phyloP scores from a whole-genome alignment of 2,797 vertebrate genomes.

The Rhabdophis nuchalis region DNA sequence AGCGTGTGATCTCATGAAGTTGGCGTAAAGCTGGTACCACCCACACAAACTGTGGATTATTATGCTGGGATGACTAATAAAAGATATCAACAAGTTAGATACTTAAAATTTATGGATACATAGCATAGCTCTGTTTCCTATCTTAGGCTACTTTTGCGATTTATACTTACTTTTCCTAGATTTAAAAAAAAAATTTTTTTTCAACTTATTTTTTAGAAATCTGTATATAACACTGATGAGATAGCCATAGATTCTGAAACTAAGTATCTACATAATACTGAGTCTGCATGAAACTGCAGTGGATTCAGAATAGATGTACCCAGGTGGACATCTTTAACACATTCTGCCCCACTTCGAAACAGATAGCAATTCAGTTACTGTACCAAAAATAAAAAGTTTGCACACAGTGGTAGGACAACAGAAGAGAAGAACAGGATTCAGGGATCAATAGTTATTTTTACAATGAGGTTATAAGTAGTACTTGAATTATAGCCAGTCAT shows the following conservation, averaged over 20 bases:
- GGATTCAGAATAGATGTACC: neutral
- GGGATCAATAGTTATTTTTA: neutral
- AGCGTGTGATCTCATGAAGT: conserved; percentile 97
- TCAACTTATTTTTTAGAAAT: neutral
- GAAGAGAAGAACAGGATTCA: neutral
- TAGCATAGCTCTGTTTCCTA: neutral
- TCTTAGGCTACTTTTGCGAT: neutral
- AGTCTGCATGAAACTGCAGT: neutral
- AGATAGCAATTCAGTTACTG: neutral
- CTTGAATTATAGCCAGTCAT: neutral
- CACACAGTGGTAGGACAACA: neutral
- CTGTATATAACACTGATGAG: neutral
- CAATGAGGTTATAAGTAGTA: neutral
- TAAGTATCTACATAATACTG: too few relatives aligned
- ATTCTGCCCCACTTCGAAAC: neutral
- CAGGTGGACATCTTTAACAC: neutral
- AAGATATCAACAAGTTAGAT: conserved; percentile 33
- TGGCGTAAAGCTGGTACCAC: conserved; percentile 96
- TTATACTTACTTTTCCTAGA: neutral
- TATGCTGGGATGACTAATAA: conserved; percentile 90
- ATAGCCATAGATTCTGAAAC: neutral
- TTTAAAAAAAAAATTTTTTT: neutral
- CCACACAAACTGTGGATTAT: conserved; percentile 94
- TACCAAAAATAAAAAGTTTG: neutral
- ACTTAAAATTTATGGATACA: neutral